Evolutionary conservation across 2,888 invertebrate genomes (phyloP), one percentile per base, ranked within the genome.

Genomic region (Caenorhabditis sulstoni): DNA sequence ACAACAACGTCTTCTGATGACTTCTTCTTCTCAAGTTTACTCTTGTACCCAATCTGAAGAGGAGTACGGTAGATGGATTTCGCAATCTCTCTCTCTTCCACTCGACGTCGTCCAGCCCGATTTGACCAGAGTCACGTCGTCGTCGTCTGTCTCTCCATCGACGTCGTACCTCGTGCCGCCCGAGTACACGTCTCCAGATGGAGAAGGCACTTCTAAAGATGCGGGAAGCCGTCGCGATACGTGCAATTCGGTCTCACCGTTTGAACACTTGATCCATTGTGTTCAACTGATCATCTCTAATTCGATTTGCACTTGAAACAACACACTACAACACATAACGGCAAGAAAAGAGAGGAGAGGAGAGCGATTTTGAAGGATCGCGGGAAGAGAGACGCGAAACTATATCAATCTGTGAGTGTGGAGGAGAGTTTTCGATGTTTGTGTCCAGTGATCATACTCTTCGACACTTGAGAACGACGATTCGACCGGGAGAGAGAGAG

Each of bases 251-350:
- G 41, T 29, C 12, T 35, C 37, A 70, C 53, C 52, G 59, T 70
- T 70, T 70, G 70, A 70, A 70, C 70, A 70, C 70, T 70, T 70
- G 70, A 70, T 70, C 53, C 61, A 61, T 55, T 37, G 14, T 29
- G 41, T 41, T 14, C 70, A 70, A 70, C 52, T 70, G 70, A 70
- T 70, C 70, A 70, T 61, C 61, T 47, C 62, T 70, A 70, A 70
- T 70, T 70, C 70, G 61, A 70, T 70, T 35, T 52, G 67, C 50
- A 59, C 47, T 68, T 58, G 49, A 57, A 22, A 37, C 35, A 57
- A 45, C 58, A 67, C 67, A 67, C 58, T 67, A 59, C 50, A 67
- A 20, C 57, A n/a, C 39, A 57, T 18, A 7, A 55, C 29, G 50
- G 1, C 5, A 5, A 29, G 9, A 37, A 29, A 20, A 20, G 41